Percentiles rank a stretch among this genome's conserved stretches.
Conservation (phyloP, 2,797 vertebrate genomes). For the Pogonophryne albipinna region DNA sequence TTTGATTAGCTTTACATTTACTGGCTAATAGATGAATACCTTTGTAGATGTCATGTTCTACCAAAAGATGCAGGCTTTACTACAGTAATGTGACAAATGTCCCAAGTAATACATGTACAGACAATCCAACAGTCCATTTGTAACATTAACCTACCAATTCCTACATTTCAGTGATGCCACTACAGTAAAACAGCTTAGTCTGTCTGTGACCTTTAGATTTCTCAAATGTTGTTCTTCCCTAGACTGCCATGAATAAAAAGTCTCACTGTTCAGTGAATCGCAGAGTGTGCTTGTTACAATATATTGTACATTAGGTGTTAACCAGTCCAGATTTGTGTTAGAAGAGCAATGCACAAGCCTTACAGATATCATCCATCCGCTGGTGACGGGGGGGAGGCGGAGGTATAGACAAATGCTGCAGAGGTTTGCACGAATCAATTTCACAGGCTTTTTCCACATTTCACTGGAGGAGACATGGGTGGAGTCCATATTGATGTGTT, state of each 20-base stretch:
- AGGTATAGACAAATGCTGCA: slow-evolving; percentile 25
- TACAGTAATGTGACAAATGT: too few species aligned
- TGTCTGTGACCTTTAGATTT: slow-evolving; percentile 9
- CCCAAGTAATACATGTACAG: too few species aligned
- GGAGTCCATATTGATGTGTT: slow-evolving; percentile 48
- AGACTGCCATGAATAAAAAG: neutral
- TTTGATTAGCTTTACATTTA: too few species aligned
- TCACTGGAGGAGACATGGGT: slow-evolving; percentile 35
- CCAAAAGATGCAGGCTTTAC: too few species aligned
- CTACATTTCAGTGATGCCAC: neutral
- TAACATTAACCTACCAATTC: neutral
- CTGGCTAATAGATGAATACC: too few species aligned
- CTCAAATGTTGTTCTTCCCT: neutral
- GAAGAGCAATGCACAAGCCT: neutral
- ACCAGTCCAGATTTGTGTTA: neutral
- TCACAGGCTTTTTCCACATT: slow-evolving; percentile 37
- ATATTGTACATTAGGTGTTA: neutral
- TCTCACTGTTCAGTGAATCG: neutral
- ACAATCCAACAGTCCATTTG: too few species aligned
- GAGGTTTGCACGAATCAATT: slow-evolving; percentile 45
- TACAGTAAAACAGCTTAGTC: neutral
- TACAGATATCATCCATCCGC: neutral
- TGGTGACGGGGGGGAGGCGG: neutral
- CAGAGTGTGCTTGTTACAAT: neutral
- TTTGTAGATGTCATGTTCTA: too few species aligned